A percentile compares a stretch with the other conserved stretches of the same genome.
Conservation (phyloP, 2,797 vertebrate species). For the Gobio occitaniae region DNA sequence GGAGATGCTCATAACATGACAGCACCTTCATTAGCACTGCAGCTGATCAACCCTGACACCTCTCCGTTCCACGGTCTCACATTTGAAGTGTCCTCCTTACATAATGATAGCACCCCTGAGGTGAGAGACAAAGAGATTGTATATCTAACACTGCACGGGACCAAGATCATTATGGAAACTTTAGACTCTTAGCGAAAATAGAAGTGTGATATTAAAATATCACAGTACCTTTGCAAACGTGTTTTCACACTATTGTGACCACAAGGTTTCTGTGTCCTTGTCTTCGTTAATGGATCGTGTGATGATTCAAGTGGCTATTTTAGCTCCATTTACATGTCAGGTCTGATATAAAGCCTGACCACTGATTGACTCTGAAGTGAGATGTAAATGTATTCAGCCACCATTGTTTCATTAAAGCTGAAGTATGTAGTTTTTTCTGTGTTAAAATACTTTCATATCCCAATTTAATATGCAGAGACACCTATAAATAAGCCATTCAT, state of each 20-base stretch:
- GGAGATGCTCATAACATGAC: constrained; percentile 72
- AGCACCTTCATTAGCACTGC: constrained; percentile 76
- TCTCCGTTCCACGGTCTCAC: constrained; percentile 80
- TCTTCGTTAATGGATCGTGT: not conserved
- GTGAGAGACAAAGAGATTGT: constrained; percentile 68
- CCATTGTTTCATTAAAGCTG: not conserved
- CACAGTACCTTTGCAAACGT: constrained; percentile 19
- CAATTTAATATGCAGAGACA: not conserved
- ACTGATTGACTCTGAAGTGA: constrained; percentile 4
- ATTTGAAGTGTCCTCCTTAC: constrained; percentile 78
- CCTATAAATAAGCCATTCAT: not conserved
- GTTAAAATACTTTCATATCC: not conserved
- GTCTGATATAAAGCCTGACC: constrained; percentile 8
- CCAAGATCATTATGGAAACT: constrained; percentile 22
- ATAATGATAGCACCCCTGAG: constrained; percentile 71
- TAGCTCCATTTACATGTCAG: constrained; percentile 11
- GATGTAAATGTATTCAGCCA: not conserved
- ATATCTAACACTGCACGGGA: not conserved
- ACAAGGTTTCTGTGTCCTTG: constrained; percentile 38
- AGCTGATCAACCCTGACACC: constrained; percentile 74
- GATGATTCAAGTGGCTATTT: constrained; percentile 28
- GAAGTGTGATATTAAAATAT: constrained; percentile 36
- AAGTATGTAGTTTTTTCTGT: not conserved
- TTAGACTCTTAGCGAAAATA: constrained; percentile 33
- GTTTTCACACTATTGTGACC: constrained; percentile 27